Evolutionary conservation across 2,113 vertebrate species (phyloP), one percentile per base, ranked within the genome.

Genomic region (Entomyzon cyanotis): DNA sequence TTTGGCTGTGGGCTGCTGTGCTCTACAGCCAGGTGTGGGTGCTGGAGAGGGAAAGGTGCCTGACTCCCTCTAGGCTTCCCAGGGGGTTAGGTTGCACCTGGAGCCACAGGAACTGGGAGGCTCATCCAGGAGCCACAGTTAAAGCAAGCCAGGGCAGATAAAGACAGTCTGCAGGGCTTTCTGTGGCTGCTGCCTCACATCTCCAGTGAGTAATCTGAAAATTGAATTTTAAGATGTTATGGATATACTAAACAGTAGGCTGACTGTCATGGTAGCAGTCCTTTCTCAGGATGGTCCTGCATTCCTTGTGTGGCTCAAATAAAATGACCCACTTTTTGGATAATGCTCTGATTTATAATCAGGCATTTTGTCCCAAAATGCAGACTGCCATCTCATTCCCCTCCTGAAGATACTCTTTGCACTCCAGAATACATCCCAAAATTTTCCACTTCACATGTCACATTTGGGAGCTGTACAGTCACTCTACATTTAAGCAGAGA

Each of bases 31-130:
- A 87, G 50, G 15, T 10, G 9, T n/a, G 31, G n/a, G 18, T 67
- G 11, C 37, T 71, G 52, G 23, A 11, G 44, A 62, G 27, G 31
- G 33, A 76, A 56, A 0, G 2, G 25, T 55, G 52, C 14, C 15
- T 69, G 46, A 15, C 10, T 74, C 9, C 9, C 46, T 28, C 11
- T 33, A 4, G 24, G 7, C 35, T 70, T 73, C 50, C 63, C 41
- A 11, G 46, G 20, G 13, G 1, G 0, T 53, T 53, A 53, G 30
- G 30, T 3, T 37, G 35, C 35, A 60, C 10, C 5, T 64, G 31
- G 23, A 47, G 27, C 19, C 9, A 21, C 0, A 0, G 65, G 24
- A 84, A 15, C 19, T 12, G 30, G 11, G 6, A 6, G 0, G 5
- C 5, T 67, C 18, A 52, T 15, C 30, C 37, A 73, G 58, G 31